Conservation (phyloP, 1,140 invertebrate genomes). For the Solen grandis region DNA sequence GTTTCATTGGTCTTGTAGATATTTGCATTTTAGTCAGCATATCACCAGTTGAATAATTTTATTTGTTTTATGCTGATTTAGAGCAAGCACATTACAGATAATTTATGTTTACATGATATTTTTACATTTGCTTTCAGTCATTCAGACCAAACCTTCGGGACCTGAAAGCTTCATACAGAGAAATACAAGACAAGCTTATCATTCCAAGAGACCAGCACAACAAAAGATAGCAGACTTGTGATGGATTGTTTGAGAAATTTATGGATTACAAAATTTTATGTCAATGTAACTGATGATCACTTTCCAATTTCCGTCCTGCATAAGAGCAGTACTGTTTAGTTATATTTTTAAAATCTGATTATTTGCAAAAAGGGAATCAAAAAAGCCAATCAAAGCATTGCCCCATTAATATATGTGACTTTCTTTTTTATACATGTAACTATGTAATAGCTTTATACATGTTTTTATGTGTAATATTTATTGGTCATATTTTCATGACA, state of each 20-base stretch:
- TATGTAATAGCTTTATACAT: too few species aligned
- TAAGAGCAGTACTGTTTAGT: not conserved
- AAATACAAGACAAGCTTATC: slow-evolving; percentile 36
- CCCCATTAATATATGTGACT: too few species aligned
- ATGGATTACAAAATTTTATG: not conserved
- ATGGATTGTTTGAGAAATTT: not conserved
- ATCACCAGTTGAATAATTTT: too few species aligned
- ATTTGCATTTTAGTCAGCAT: too few species aligned
- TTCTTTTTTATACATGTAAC: too few species aligned
- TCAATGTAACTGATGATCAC: not conserved
- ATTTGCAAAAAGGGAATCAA: not conserved
- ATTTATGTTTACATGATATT: not conserved
- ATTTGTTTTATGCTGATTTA: not conserved
- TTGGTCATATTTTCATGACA: too few species aligned
- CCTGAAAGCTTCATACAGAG: slow-evolving; percentile 32
- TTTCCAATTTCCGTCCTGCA: not conserved
- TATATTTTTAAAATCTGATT: not conserved
- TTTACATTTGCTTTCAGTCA: slow-evolving; percentile 14
- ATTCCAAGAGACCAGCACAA: not conserved
- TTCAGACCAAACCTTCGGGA: slow-evolving; percentile 36
- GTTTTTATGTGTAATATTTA: too few species aligned
- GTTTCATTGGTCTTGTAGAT: not conserved
- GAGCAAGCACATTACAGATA: not conserved
- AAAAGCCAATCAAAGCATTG: too few species aligned
- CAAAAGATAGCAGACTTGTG: not conserved